A percentile compares a stretch with the other conserved stretches of the same genome.
Conservation (phyloP, 2,797 vertebrate species). For the Pygocentrus nattereri region DNA sequence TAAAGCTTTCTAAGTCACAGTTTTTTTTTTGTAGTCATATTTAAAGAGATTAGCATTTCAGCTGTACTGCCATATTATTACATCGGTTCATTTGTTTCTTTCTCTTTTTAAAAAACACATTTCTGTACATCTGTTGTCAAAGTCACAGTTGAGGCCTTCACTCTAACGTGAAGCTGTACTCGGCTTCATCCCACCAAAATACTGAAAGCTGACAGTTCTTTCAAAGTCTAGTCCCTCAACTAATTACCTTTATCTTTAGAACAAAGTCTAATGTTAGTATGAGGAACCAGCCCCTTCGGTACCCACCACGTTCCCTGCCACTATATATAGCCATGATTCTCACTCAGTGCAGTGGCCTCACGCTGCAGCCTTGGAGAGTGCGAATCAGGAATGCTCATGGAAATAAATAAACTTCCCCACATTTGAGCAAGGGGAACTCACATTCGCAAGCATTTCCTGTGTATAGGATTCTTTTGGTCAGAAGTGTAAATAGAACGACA, state of each 20-base stretch:
- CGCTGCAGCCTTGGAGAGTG: constrained; percentile 81
- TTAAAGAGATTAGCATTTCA: background rate
- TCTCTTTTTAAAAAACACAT: background rate
- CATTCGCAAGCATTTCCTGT: constrained; percentile 84
- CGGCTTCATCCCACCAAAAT: background rate
- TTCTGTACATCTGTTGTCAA: background rate
- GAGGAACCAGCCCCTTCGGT: constrained; percentile 25
- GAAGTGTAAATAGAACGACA: constrained; percentile 80
- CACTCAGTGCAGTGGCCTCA: constrained; percentile 68
- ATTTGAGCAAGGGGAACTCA: constrained; percentile 85
- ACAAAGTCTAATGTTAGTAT: constrained; percentile 32
- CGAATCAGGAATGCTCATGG: constrained; percentile 94
- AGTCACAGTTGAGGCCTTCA: background rate
- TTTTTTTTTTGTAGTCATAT: background rate
- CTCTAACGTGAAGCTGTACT: background rate
- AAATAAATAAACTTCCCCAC: constrained; percentile 97
- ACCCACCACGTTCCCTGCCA: constrained; percentile 43
- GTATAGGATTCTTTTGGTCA: constrained; percentile 70
- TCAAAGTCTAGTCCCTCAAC: background rate
- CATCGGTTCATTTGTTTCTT: background rate
- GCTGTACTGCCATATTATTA: background rate
- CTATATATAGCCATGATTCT: constrained; percentile 63
- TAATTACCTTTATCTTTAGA: constrained; percentile 38
- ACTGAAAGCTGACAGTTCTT: background rate
- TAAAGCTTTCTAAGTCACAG: background rate